Percentiles rank a stretch among this genome's conserved stretches.
Conservation (phyloP, 2,888 invertebrate genomes). For the Xiphydria camelus region DNA sequence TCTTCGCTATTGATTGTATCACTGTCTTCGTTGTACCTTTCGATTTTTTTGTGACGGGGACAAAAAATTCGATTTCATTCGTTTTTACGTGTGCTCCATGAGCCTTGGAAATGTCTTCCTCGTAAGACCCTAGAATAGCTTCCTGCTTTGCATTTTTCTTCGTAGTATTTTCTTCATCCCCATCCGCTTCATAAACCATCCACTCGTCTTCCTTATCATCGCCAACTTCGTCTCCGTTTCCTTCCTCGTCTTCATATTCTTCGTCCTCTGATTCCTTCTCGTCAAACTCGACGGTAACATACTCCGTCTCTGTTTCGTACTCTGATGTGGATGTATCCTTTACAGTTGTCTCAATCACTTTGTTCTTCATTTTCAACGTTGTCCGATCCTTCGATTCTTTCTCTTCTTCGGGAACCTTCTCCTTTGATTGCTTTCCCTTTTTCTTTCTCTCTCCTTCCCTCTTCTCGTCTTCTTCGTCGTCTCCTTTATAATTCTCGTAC, state of each 20-base stretch:
- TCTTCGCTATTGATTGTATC: background rate
- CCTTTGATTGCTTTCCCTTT: background rate
- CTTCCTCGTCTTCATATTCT: slow-evolving; percentile 12
- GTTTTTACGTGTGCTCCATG: background rate
- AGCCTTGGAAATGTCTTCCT: background rate
- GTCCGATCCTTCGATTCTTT: slow-evolving; percentile 5
- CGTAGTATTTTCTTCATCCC: no score
- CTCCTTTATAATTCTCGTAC: slow-evolving; percentile 19
- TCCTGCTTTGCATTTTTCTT: no score
- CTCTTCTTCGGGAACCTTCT: background rate
- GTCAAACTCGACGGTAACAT: background rate
- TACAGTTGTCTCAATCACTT: slow-evolving; percentile 1
- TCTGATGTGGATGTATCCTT: no score
- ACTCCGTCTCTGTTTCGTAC: background rate
- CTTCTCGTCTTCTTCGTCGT: background rate
- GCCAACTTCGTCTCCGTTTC: slow-evolving; percentile 7
- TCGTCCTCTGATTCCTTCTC: background rate
- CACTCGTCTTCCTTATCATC: slow-evolving; percentile 8
- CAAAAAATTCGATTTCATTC: background rate
- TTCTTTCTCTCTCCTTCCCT: background rate
- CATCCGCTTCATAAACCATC: slow-evolving; percentile 4
- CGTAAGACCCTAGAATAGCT: background rate
- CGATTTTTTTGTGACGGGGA: background rate
- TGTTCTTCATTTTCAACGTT: background rate
- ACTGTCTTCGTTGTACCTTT: background rate